Percentiles rank a stretch among this genome's conserved stretches.
Conservation (phyloP, 2,113 vertebrate species). For the Pterocles gutturalis region DNA sequence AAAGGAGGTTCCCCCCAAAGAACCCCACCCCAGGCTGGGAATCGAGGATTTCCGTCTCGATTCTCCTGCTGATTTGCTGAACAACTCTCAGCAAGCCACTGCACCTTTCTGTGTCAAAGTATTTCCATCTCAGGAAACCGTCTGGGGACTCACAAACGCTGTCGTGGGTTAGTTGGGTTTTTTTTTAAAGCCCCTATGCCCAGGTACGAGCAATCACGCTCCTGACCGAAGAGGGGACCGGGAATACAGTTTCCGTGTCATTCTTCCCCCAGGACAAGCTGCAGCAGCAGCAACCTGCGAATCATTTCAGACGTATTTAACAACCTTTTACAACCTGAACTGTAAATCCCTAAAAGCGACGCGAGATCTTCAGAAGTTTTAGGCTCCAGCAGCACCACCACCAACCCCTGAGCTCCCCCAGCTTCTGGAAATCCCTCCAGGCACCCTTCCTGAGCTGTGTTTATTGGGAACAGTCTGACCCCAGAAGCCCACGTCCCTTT, state of each 20-base stretch:
- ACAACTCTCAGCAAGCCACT: background rate
- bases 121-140: background rate
- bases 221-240: background rate
- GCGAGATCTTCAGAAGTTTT: background rate
- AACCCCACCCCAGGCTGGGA: background rate
- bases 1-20: background rate
- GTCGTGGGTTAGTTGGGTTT: too few species aligned
- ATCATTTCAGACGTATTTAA: background rate
- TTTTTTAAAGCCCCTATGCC: background rate
- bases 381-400: fast-evolving
- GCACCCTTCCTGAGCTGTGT: background rate
- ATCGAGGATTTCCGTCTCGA: background rate
- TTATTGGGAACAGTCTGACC: background rate
- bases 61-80: background rate
- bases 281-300: background rate
- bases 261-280: background rate
- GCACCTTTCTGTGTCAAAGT: background rate
- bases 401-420: background rate
- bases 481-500: background rate
- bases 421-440: background rate
- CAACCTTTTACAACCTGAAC: background rate
- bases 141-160: background rate
- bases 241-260: background rate
- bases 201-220: background rate
- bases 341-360: background rate